Percentiles rank a stretch among this genome's conserved stretches.
Evolutionary conservation across 2,888 invertebrate species (phyloP).

Genomic region (Tipula lateralis): DNA sequence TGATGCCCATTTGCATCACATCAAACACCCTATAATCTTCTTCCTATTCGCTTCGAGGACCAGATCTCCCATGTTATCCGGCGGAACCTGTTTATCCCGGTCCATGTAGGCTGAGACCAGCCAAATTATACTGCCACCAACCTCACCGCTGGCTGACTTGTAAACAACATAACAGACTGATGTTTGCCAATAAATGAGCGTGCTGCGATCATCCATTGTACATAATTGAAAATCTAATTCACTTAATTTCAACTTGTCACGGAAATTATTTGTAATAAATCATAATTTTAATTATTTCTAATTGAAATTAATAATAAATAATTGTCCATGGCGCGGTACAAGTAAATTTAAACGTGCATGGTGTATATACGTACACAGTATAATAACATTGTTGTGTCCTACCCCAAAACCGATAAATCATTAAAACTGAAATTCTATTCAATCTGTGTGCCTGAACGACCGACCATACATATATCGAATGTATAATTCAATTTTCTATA

Average conservation of each 20-base stretch:
- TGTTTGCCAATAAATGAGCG: too few relatives aligned
- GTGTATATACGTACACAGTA: not conserved
- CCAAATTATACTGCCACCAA: too few relatives aligned
- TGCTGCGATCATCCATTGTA: too few relatives aligned
- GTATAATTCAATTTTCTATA: not conserved
- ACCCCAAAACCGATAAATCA: not conserved
- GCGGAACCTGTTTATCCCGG: too few relatives aligned
- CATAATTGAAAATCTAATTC: not conserved
- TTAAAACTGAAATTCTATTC: not conserved
- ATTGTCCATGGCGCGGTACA: not conserved
- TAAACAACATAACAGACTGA: too few relatives aligned
- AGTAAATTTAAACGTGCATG: not conserved
- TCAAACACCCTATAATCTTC: too few relatives aligned
- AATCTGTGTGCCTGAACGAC: too few relatives aligned
- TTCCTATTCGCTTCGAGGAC: too few relatives aligned
- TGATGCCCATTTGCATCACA: too few relatives aligned
- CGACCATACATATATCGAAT: not conserved
- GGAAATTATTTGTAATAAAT: not conserved
- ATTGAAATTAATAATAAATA: conserved; percentile 19
- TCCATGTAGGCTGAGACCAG: too few relatives aligned
- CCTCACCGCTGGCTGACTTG: too few relatives aligned
- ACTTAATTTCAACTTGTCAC: conserved; percentile 4
- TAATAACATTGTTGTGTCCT: not conserved
- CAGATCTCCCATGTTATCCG: too few relatives aligned
- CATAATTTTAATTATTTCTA: not conserved